Conservation (phyloP, 2,797 vertebrate species). For the Coluber constrictor region DNA sequence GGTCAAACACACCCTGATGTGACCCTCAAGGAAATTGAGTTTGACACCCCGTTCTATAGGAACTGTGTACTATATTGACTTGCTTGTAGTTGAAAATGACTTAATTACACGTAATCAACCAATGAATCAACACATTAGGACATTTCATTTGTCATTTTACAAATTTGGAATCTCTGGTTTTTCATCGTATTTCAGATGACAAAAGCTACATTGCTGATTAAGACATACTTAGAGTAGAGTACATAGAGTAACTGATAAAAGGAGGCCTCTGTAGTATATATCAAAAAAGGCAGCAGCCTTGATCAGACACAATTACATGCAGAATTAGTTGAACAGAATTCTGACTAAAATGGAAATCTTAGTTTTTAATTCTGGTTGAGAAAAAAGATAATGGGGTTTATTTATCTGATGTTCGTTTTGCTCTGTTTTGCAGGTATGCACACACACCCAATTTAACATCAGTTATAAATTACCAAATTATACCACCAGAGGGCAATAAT, state of each 20-base stretch:
- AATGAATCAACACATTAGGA: not conserved
- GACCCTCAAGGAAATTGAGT: too few species aligned
- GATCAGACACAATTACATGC: not conserved
- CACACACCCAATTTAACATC: not conserved
- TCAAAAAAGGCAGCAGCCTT: not conserved
- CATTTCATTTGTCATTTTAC: not conserved
- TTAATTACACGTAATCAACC: not conserved
- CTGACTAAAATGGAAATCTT: not conserved
- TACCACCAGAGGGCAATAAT: constrained; percentile 67
- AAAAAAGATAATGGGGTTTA: constrained; percentile 15
- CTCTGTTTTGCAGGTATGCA: not conserved
- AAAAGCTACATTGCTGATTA: not conserved
- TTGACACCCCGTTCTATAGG: not conserved
- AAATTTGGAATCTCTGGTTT: not conserved
- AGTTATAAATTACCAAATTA: constrained; percentile 14
- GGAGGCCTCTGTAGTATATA: not conserved
- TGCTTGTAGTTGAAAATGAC: not conserved
- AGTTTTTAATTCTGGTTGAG: not conserved
- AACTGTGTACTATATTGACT: not conserved
- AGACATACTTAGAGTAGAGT: not conserved
- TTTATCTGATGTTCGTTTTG: not conserved
- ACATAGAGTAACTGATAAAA: not conserved
- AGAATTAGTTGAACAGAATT: not conserved
- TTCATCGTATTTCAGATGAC: not conserved
- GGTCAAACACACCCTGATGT: too few species aligned